phyloP scores from a whole-genome alignment of 2,888 invertebrate genomes.

The Luperina testacea region DNA sequence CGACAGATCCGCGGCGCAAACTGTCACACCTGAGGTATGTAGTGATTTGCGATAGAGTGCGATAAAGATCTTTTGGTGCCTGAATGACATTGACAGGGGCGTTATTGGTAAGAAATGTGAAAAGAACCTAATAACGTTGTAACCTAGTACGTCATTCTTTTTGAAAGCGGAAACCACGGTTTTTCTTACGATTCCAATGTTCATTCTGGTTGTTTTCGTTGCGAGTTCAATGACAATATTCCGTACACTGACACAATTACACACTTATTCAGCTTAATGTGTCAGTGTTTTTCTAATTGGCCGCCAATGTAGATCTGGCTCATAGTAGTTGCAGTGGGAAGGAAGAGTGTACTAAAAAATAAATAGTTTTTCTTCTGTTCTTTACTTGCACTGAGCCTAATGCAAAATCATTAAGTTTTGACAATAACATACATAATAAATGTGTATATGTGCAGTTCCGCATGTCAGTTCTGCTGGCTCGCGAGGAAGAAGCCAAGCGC shows the following conservation, averaged over 20 bases:
- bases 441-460: conserved; percentile 88
- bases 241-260: too few relatives aligned
- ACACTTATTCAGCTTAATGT: neutral
- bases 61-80: neutral
- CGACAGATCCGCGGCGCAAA: conserved; percentile 72
- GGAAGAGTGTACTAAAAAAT: neutral
- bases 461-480: conserved; percentile 93
- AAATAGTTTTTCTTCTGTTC: neutral
- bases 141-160: neutral
- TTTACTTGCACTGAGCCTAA: neutral
- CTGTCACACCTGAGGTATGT: conserved; percentile 87
- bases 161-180: neutral
- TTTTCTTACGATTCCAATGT: neutral
- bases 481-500: conserved; percentile 90
- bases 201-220: neutral
- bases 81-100: neutral
- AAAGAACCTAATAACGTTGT: neutral
- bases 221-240: neutral
- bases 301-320: neutral
- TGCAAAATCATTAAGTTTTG: neutral
- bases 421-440: neutral
- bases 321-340: neutral
- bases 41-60: neutral
- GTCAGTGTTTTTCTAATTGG: neutral
- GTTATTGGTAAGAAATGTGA: neutral